Conservation (phyloP, 2,113 vertebrate species). For the Telmatochromis bifrenatus region DNA sequence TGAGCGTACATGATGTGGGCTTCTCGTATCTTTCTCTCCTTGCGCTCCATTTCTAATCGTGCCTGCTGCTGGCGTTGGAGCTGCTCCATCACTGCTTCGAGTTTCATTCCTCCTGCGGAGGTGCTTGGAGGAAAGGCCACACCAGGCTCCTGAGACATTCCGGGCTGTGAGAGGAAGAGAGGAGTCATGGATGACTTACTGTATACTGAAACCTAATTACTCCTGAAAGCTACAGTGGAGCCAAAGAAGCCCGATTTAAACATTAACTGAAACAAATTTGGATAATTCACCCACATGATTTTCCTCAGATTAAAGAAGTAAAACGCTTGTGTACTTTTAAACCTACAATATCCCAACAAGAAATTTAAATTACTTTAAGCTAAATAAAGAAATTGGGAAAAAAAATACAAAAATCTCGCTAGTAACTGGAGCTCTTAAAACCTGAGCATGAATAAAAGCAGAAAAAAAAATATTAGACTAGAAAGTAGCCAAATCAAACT, state of each 20-base stretch:
- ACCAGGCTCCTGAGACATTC: slow-evolving; percentile 72
- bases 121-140: slow-evolving; percentile 76
- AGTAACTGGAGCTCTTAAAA: neutral
- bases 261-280: neutral
- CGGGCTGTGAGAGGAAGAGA: slow-evolving; percentile 66
- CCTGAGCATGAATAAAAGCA: neutral
- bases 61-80: slow-evolving; percentile 84
- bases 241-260: neutral
- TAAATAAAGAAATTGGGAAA: neutral
- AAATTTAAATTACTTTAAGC: neutral
- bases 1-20: slow-evolving; percentile 83
- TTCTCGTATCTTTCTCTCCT: slow-evolving; percentile 82
- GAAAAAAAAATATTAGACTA: neutral
- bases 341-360: neutral
- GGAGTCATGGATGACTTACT: neutral
- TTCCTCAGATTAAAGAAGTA: neutral
- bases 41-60: slow-evolving; percentile 84
- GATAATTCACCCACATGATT: neutral
- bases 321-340: neutral
- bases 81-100: slow-evolving; percentile 88
- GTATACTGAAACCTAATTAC: slow-evolving; percentile 1
- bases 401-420: neutral
- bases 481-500: neutral
- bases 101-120: slow-evolving; percentile 79
- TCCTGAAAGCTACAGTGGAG: neutral